A percentile compares a stretch with the other conserved stretches of the same genome.
phyloP scores from a whole-genome alignment of 2,888 invertebrate genomes.

The Megaustenia siamemsis region DNA sequence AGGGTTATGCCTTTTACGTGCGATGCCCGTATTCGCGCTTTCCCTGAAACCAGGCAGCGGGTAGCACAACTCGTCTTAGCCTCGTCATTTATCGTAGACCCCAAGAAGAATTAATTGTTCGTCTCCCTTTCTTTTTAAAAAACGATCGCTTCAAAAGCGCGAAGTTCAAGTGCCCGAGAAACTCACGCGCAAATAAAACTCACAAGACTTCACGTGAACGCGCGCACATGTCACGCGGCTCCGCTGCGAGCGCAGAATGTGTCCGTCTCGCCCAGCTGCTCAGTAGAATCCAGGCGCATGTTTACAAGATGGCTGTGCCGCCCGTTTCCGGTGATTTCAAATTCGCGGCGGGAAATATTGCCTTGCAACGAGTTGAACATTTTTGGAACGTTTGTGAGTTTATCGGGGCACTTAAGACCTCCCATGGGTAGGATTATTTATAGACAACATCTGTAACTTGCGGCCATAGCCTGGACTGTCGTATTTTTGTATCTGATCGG shows the following conservation, averaged over 20 bases:
- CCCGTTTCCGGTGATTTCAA: conserved; percentile 35
- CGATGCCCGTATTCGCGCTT: no score
- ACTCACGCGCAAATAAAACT: not conserved
- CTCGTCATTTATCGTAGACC: no score
- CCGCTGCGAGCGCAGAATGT: conserved; percentile 3
- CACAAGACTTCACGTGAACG: conserved; percentile 8
- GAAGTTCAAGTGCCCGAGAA: conserved; percentile 3
- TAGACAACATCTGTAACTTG: no score
- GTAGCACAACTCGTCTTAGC: no score
- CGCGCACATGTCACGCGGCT: conserved; percentile 27
- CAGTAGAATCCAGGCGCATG: conserved; percentile 33
- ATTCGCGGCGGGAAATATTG: conserved; percentile 28
- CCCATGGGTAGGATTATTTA: no score
- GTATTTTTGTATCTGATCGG: no score
- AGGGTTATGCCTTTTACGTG: no score
- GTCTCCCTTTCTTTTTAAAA: not conserved
- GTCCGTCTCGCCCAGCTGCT: conserved; percentile 15
- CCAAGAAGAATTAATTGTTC: not conserved
- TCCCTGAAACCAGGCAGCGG: no score
- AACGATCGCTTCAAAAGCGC: conserved; percentile 17
- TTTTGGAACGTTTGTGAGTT: not conserved
- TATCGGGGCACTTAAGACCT: not conserved
- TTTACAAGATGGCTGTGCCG: conserved; percentile 25
- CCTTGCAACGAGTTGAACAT: not conserved
- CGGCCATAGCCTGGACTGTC: no score